Conservation (phyloP, 1,140 invertebrate genomes). For the Ooceraea biroi region DNA sequence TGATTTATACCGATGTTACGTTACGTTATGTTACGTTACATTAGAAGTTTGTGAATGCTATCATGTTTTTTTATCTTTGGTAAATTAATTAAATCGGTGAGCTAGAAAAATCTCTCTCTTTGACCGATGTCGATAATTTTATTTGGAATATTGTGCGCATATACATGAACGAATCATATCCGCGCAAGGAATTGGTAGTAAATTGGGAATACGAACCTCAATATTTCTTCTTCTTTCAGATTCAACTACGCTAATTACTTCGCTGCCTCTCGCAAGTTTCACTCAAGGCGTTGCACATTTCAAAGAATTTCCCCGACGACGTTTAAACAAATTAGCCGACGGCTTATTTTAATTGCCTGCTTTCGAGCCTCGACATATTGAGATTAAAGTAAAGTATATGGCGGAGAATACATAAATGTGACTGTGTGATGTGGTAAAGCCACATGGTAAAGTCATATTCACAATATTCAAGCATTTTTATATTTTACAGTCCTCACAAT, state of each 20-base stretch:
- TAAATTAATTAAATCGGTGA: not conserved
- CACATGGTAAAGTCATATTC: no score
- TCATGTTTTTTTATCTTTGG: not conserved
- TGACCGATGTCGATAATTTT: not conserved
- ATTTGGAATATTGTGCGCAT: not conserved
- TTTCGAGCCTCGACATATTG: constrained; percentile 15
- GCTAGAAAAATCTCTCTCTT: not conserved
- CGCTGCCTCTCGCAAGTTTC: not conserved
- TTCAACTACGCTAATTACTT: not conserved
- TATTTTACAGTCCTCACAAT: no score
- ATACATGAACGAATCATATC: not conserved
- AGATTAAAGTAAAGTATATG: constrained; percentile 15
- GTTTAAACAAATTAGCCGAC: constrained; percentile 34
- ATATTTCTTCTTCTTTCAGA: not conserved
- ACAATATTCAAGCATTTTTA: no score
- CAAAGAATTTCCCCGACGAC: constrained; percentile 17
- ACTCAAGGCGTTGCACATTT: not conserved
- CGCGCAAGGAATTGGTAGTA: not conserved
- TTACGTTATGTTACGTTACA: no score
- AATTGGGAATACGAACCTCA: not conserved
- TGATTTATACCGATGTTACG: constrained; percentile 37
- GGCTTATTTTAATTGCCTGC: constrained; percentile 23
- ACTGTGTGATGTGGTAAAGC: no score
- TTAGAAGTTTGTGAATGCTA: no score
- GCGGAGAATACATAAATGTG: not conserved